Evolutionary conservation across 2,888 invertebrate genomes (phyloP).

Genomic region (Branchinecta sandiegonensis): DNA sequence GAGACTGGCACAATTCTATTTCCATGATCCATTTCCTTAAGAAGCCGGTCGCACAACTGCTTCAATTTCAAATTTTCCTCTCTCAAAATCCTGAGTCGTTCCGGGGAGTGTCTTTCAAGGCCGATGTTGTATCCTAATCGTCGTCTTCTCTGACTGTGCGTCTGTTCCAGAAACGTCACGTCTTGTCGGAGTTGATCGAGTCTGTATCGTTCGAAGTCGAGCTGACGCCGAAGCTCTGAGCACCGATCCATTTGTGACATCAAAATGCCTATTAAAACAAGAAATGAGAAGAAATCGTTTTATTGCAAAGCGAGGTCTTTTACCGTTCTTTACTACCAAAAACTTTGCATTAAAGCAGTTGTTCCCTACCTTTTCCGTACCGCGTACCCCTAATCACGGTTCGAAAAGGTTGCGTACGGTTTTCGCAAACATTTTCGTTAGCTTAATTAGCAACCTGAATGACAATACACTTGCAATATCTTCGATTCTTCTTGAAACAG

Average conservation of each 20-base stretch:
- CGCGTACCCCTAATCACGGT: too few relatives aligned
- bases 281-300: too few relatives aligned
- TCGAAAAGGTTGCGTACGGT: too few relatives aligned
- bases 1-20: not conserved
- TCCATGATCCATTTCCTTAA: constrained; percentile 5
- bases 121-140: not conserved
- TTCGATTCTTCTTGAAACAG: too few relatives aligned
- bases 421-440: too few relatives aligned
- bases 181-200: constrained; percentile 13
- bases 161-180: constrained; percentile 10
- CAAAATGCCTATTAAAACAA: constrained; percentile 8
- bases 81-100: constrained; percentile 7
- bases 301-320: too few relatives aligned
- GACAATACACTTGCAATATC: too few relatives aligned
- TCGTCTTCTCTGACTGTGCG: constrained; percentile 4
- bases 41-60: not conserved
- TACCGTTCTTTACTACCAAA: too few relatives aligned
- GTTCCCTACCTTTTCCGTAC: too few relatives aligned
- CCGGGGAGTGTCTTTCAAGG: not conserved
- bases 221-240: constrained; percentile 12
- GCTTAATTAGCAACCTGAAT: too few relatives aligned
- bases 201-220: constrained; percentile 5
- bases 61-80: constrained; percentile 10
- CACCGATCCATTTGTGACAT: constrained; percentile 17
- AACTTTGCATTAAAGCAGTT: too few relatives aligned